These are phyloP conservation scores for Chrysolina oricalcia DNA, from an alignment of 2,888 invertebrate species.

Conservation along the genomic window DNA sequence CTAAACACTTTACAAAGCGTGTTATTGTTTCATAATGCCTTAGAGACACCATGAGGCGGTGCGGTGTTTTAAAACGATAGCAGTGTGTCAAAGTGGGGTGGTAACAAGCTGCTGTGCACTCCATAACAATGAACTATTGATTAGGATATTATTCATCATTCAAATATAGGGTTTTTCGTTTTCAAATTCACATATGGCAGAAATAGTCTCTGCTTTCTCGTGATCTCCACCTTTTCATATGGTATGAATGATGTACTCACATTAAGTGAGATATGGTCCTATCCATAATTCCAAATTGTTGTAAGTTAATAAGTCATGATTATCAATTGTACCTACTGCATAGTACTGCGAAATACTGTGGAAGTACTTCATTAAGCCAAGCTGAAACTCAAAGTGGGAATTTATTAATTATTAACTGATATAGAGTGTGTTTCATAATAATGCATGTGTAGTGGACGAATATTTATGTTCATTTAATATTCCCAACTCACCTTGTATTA, in stretches of 20 bases:
- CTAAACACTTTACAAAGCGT: conserved; percentile 14
- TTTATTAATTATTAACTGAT: no score
- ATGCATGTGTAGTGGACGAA: no score
- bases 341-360: no score
- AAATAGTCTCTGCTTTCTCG: conserved; percentile 3
- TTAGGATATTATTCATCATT: conserved; percentile 42
- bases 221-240: not conserved
- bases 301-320: no score
- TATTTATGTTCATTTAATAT: no score
- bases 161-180: conserved; percentile 20
- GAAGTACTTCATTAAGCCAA: no score
- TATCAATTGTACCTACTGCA: no score
- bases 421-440: no score
- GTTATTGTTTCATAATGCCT: conserved; percentile 49
- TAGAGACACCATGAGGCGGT: conserved; percentile 52
- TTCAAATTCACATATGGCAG: conserved; percentile 36
- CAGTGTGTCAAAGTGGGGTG: conserved; percentile 36
- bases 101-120: conserved; percentile 33
- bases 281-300: no score
- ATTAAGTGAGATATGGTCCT: not conserved
- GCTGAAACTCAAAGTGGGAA: no score
- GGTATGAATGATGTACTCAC: not conserved
- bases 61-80: conserved; percentile 46
- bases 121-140: conserved; percentile 42
- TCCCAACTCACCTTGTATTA: no score